phyloP scores from a whole-genome alignment of 64 coral and sea anemone genomes.

The Montipora foliosa region DNA sequence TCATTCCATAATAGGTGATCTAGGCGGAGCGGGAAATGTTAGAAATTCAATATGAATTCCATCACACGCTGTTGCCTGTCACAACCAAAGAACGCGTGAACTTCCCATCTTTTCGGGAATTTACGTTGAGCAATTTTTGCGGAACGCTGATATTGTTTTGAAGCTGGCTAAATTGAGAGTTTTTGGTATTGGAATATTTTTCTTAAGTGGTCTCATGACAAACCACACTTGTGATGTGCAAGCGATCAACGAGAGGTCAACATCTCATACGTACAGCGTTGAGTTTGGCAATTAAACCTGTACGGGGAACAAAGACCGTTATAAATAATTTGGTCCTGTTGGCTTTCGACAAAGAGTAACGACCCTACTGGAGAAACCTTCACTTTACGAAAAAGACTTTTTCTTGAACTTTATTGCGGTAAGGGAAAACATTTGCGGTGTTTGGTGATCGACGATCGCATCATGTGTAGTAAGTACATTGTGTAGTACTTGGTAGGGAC shows the following conservation, averaged over 20 bases:
- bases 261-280: neutral
- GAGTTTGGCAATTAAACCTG: neutral
- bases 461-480: neutral
- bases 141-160: neutral
- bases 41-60: slow-evolving; percentile 28
- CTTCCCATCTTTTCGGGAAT: too few species aligned
- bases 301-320: neutral
- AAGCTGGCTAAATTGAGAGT: slow-evolving; percentile 10
- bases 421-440: neutral
- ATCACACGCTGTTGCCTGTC: neutral
- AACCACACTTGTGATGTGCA: slow-evolving; percentile 21
- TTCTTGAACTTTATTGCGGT: neutral
- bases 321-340: neutral
- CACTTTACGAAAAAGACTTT: neutral
- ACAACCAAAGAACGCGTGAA: too few species aligned
- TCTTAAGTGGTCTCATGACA: neutral
- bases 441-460: too few species aligned
- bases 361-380: neutral
- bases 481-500: neutral
- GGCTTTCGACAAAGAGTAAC: neutral
- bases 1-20: slow-evolving; percentile 4
- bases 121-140: too few species aligned
- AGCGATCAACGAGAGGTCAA: slow-evolving; percentile 10
- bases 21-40: neutral
- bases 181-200: neutral